Conservation (phyloP, 2,113 vertebrate species). For the Paramisgurnus dabryanus region DNA sequence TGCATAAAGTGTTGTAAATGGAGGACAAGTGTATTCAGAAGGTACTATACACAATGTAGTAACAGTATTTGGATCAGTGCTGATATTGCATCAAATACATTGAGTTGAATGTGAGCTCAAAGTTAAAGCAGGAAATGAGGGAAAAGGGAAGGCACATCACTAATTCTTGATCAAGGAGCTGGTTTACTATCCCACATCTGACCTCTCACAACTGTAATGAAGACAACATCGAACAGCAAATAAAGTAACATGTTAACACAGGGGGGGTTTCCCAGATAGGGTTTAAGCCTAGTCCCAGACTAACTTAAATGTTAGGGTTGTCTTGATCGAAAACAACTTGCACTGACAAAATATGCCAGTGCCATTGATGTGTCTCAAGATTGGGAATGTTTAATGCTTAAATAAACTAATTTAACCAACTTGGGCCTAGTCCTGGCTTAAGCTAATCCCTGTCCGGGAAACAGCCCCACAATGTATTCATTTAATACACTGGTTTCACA, state of each 20-base stretch:
- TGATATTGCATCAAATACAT: constrained; percentile 15
- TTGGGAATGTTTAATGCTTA: too few relatives aligned
- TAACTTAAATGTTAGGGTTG: too few relatives aligned
- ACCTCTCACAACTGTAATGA: background rate
- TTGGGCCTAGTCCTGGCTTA: too few relatives aligned
- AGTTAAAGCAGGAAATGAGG: background rate
- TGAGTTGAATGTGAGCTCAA: background rate
- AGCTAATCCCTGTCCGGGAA: too few relatives aligned
- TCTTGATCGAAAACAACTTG: too few relatives aligned
- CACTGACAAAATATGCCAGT: too few relatives aligned
- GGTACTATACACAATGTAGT: background rate
- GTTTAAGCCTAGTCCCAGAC: too few relatives aligned
- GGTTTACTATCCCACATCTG: constrained; percentile 42
- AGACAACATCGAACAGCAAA: background rate
- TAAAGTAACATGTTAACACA: background rate
- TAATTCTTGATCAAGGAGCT: constrained; percentile 46
- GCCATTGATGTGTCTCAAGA: too few relatives aligned
- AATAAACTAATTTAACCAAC: too few relatives aligned
- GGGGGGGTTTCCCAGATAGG: too few relatives aligned
- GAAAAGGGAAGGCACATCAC: constrained; percentile 64
- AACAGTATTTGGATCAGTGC: background rate
- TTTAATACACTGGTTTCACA: background rate
- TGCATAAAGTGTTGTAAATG: too few relatives aligned
- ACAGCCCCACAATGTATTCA: too few relatives aligned
- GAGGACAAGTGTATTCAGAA: background rate